These are phyloP conservation scores for Drosophila paulistorum DNA, from an alignment of 1,140 invertebrate species.

Conservation along the genomic window DNA sequence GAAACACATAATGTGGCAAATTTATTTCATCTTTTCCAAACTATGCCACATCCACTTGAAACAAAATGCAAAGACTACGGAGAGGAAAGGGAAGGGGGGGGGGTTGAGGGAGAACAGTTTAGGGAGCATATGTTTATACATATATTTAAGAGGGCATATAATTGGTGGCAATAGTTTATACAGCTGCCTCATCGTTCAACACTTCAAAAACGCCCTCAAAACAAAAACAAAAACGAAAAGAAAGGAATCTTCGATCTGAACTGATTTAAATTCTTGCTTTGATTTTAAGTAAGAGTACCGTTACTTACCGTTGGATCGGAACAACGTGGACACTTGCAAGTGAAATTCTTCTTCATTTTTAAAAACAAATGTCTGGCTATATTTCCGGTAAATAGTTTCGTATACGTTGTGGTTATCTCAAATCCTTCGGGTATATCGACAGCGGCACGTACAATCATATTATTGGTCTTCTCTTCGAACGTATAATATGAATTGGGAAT, in stretches of 20 bases:
- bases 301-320: conserved; percentile 86
- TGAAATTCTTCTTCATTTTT: conserved; percentile 89
- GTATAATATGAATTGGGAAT: conserved; percentile 89
- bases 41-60: not conserved
- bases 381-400: conserved; percentile 89
- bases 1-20: conserved; percentile 33
- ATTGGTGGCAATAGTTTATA: conserved; percentile 64
- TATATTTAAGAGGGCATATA: conserved; percentile 31
- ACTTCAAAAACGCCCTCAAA: conserved; percentile 8
- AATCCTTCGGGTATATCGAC: conserved; percentile 87
- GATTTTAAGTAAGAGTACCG: too few relatives aligned
- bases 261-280: too few relatives aligned
- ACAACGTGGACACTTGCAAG: conserved; percentile 89
- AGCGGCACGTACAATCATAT: conserved; percentile 87
- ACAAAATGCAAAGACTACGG: not conserved
- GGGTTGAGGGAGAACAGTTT: not conserved
- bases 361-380: conserved; percentile 87
- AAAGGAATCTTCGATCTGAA: too few relatives aligned
- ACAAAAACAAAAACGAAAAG: too few relatives aligned
- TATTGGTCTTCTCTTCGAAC: conserved; percentile 85
- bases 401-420: conserved; percentile 90
- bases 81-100: too few relatives aligned
- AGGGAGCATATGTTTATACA: conserved; percentile 6
- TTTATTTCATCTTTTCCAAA: conserved; percentile 25
- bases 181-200: conserved; percentile 65